Evolutionary conservation across 2,113 vertebrate species (phyloP).

Genomic region (Syngnathoides biaculeatus): DNA sequence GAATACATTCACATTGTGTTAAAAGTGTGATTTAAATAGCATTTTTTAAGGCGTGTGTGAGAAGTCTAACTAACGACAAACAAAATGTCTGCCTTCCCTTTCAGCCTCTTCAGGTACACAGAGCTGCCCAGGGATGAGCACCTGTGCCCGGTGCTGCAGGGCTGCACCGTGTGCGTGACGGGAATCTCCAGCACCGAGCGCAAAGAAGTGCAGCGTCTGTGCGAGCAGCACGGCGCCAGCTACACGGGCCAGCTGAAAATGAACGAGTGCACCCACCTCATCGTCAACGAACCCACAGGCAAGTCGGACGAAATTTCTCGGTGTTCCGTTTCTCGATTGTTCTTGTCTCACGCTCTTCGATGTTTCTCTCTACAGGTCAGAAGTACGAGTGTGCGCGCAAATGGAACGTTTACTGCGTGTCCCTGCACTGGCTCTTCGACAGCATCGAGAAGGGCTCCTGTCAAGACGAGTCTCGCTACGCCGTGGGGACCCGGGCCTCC

Average conservation of each 20-base stretch:
- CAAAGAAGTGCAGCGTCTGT: conserved; percentile 86
- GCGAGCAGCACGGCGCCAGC: conserved; percentile 81
- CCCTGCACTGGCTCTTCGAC: conserved; percentile 91
- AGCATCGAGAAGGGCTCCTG: conserved; percentile 91
- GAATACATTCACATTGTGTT: too few species aligned
- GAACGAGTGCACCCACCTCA: conserved; percentile 96
- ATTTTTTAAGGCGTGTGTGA: too few species aligned
- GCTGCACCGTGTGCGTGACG: conserved; percentile 90
- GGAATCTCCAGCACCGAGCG: conserved; percentile 83
- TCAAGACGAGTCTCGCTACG: conserved; percentile 90
- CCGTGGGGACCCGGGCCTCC: conserved; percentile 61
- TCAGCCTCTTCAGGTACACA: conserved; percentile 81
- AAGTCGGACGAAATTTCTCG: conserved; percentile 2
- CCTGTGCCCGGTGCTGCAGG: conserved; percentile 84
- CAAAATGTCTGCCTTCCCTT: neutral
- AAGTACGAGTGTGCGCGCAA: conserved; percentile 94
- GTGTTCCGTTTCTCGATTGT: neutral
- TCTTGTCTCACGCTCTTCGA: neutral
- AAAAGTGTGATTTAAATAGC: too few species aligned
- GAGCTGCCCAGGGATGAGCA: conserved; percentile 82
- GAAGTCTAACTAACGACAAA: neutral
- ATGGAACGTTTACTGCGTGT: conserved; percentile 95
- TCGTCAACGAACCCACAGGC: conserved; percentile 91
- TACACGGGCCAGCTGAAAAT: conserved; percentile 93
- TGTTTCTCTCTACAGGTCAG: conserved; percentile 75